Evolutionary conservation across 2,888 invertebrate genomes (phyloP).

Genomic region (Watsonalla cultraria): DNA sequence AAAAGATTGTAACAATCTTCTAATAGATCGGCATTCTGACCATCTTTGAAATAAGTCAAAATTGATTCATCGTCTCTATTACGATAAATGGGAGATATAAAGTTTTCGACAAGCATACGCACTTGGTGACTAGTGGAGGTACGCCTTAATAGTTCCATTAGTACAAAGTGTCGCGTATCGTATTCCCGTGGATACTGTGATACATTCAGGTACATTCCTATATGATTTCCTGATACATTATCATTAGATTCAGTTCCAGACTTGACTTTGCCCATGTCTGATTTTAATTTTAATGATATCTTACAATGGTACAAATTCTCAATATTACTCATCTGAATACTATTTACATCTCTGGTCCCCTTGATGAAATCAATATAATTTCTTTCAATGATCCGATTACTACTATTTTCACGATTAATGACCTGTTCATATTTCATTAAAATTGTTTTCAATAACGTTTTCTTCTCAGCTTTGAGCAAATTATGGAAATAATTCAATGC

Average conservation of each 20-base stretch:
- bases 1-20: constrained; percentile 47
- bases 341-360: constrained; percentile 47
- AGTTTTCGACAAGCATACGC: constrained; percentile 51
- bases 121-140: constrained; percentile 51
- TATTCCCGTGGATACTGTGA: constrained; percentile 6
- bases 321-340: constrained; percentile 43
- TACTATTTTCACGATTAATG: constrained; percentile 34
- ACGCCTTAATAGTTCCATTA: constrained; percentile 45
- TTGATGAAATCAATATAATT: constrained; percentile 72
- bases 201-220: no score
- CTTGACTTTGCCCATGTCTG: constrained; percentile 50
- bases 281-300: constrained; percentile 49
- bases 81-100: constrained; percentile 30
- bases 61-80: constrained; percentile 24
- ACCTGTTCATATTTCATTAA: constrained; percentile 64
- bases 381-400: constrained; percentile 47
- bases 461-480: constrained; percentile 44
- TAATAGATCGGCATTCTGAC: constrained; percentile 46
- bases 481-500: constrained; percentile 57
- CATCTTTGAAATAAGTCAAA: constrained; percentile 48
- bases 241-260: constrained; percentile 28
- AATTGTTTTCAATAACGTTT: constrained; percentile 46
- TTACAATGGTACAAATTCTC: constrained; percentile 65
- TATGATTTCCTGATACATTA: no score
- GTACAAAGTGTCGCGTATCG: constrained; percentile 33